These are phyloP conservation scores for Byasa hedistus DNA, from an alignment of 2,888 invertebrate genomes.

Conservation along the genomic window DNA sequence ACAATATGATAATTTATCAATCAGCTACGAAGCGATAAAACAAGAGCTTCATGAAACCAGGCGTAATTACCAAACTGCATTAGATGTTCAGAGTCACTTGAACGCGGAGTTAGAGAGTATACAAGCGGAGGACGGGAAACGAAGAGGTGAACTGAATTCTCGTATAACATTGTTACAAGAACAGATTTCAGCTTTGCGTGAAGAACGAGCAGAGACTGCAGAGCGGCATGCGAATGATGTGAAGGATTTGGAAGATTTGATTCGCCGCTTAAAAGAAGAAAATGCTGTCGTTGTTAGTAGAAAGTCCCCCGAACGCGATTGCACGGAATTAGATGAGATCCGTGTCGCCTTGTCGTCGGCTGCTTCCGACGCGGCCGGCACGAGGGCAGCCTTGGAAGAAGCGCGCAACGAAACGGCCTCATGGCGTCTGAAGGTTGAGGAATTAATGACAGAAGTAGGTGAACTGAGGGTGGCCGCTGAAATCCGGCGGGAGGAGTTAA, in stretches of 20 bases:
- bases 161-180: constrained; percentile 61
- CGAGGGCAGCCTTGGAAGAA: constrained; percentile 57
- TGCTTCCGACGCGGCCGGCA: constrained; percentile 51
- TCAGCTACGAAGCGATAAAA: constrained; percentile 61
- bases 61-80: constrained; percentile 66
- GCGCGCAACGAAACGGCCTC: constrained; percentile 52
- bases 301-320: constrained; percentile 59
- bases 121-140: constrained; percentile 60
- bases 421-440: constrained; percentile 64
- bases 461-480: constrained; percentile 62
- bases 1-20: constrained; percentile 62
- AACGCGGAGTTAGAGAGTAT: constrained; percentile 64
- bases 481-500: constrained; percentile 60
- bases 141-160: constrained; percentile 52
- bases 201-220: constrained; percentile 54
- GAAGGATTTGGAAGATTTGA: constrained; percentile 56
- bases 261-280: constrained; percentile 61
- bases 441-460: constrained; percentile 55
- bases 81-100: constrained; percentile 70
- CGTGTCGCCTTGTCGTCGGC: constrained; percentile 51
- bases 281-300: constrained; percentile 46
- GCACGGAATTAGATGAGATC: constrained; percentile 62
- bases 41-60: constrained; percentile 70
- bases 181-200: constrained; percentile 58
- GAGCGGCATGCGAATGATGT: constrained; percentile 59